phyloP scores from a whole-genome alignment of 2,888 invertebrate genomes.

The Leucophenga maculata region DNA sequence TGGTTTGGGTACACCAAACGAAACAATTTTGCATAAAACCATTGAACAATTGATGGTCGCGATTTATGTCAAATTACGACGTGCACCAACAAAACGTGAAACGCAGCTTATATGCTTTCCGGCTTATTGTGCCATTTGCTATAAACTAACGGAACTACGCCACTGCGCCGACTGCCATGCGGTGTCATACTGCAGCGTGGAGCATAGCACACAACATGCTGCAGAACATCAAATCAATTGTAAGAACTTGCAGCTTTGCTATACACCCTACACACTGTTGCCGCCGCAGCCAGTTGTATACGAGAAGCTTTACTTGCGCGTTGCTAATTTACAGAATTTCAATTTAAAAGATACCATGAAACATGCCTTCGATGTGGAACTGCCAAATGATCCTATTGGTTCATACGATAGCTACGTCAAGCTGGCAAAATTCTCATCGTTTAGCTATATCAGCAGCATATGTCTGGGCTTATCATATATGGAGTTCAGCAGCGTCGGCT shows the following conservation, averaged over 20 bases:
- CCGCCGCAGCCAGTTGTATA: background rate
- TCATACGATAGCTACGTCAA: slow-evolving; percentile 48
- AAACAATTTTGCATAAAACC: slow-evolving; percentile 47
- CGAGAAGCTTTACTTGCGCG: slow-evolving; percentile 28
- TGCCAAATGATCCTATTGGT: slow-evolving; percentile 43
- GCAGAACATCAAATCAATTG: slow-evolving; percentile 53
- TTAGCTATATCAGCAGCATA: slow-evolving; percentile 61
- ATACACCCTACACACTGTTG: slow-evolving; percentile 54
- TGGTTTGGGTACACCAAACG: slow-evolving; percentile 46
- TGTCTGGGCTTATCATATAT: slow-evolving; percentile 49
- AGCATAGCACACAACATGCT: slow-evolving; percentile 48
- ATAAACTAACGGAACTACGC: slow-evolving; percentile 38
- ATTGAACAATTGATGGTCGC: slow-evolving; percentile 54
- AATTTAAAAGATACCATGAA: slow-evolving; percentile 50
- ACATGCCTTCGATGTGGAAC: slow-evolving; percentile 38
- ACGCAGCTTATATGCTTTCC: slow-evolving; percentile 62
- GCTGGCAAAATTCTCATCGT: slow-evolving; percentile 57
- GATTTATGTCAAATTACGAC: slow-evolving; percentile 42
- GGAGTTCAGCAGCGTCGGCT: slow-evolving; percentile 26
- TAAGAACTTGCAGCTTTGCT: slow-evolving; percentile 51
- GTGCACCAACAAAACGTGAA: slow-evolving; percentile 54
- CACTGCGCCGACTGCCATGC: slow-evolving; percentile 51
- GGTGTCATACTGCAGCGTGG: slow-evolving; percentile 57
- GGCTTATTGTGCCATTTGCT: slow-evolving; percentile 58
- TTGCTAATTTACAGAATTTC: slow-evolving; percentile 37